These are phyloP conservation scores for Cuculus canorus DNA, from an alignment of 2,797 vertebrate species.

Conservation along the genomic window DNA sequence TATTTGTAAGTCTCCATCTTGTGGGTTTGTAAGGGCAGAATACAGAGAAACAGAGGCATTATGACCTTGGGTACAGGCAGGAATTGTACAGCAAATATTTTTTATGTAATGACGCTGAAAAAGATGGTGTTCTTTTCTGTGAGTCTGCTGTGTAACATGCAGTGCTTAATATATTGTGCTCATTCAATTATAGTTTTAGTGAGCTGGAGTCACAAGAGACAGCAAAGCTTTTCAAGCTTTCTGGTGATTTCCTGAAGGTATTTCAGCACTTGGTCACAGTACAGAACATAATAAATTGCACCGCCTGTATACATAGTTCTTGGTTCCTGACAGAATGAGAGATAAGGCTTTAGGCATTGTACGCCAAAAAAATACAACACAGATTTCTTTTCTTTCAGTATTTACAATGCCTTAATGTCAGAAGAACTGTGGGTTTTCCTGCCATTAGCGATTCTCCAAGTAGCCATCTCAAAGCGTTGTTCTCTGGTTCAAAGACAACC, in stretches of 20 bases:
- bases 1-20: not conserved
- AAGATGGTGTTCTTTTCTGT: not conserved
- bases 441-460: conserved; percentile 34
- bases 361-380: conserved; percentile 49
- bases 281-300: conserved; percentile 52
- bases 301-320: conserved; percentile 55
- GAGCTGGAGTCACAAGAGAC: conserved; percentile 49
- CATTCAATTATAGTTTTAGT: conserved; percentile 66
- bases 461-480: not conserved
- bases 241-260: conserved; percentile 70
- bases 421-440: conserved; percentile 47
- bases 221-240: conserved; percentile 61
- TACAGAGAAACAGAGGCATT: not conserved
- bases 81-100: not conserved
- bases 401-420: conserved; percentile 59
- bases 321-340: conserved; percentile 63
- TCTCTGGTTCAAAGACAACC: conserved; percentile 14
- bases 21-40: not conserved
- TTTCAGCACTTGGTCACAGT: conserved; percentile 65
- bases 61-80: not conserved
- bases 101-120: conserved; percentile 31
- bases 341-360: conserved; percentile 62
- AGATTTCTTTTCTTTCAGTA: conserved; percentile 52
- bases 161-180: conserved; percentile 58
- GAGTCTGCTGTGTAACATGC: conserved; percentile 20